phyloP scores from a whole-genome alignment of 1,140 invertebrate genomes.

The Anastrepha ludens region DNA sequence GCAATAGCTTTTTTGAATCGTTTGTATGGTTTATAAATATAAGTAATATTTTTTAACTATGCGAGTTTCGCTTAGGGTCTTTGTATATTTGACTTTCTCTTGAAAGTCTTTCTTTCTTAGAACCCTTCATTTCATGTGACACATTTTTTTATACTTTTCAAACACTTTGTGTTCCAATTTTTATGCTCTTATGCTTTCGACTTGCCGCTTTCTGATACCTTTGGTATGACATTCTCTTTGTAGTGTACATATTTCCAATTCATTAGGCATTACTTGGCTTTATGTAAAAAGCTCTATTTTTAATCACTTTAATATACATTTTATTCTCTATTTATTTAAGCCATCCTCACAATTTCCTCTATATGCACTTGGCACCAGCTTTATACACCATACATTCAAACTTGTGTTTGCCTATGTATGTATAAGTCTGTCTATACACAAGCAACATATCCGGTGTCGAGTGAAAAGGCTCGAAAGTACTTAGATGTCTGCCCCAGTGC shows the following conservation, averaged over 20 bases:
- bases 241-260: conserved; percentile 16
- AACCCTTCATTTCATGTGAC: too few species aligned
- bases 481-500: not conserved
- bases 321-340: conserved; percentile 14
- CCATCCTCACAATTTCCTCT: not conserved
- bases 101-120: too few species aligned
- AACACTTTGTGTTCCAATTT: too few species aligned
- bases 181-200: too few species aligned
- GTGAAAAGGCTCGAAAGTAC: conserved; percentile 22
- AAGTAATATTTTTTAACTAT: too few species aligned
- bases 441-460: not conserved
- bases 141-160: too few species aligned
- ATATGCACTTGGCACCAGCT: not conserved
- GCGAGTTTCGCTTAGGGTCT: too few species aligned
- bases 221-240: not conserved
- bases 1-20: too few species aligned
- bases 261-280: conserved; percentile 31
- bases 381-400: not conserved
- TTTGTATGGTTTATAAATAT: too few species aligned
- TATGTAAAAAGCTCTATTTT: not conserved
- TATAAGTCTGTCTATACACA: not conserved
- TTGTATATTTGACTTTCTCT: too few species aligned
- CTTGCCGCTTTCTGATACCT: too few species aligned
- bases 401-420: not conserved
- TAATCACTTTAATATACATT: conserved; percentile 32